Conservation (phyloP, 2,888 invertebrate species). For the Eudasyphora cyanicolor region DNA sequence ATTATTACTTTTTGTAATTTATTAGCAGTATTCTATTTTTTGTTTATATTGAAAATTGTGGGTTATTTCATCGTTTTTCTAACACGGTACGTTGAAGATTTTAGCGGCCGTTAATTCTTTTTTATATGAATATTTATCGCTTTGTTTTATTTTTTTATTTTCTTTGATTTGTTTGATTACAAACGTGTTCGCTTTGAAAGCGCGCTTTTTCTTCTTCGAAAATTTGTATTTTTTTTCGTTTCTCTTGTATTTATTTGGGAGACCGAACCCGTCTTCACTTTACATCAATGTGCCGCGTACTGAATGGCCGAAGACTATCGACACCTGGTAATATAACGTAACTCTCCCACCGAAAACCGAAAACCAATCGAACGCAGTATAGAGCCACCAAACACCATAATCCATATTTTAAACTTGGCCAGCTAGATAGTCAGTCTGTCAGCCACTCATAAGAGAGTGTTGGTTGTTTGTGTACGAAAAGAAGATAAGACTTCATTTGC, state of each 20-base stretch:
- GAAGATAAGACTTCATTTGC: slow-evolving; percentile 61
- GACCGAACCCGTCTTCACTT: slow-evolving; percentile 74
- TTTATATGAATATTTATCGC: not conserved
- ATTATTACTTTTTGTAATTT: not conserved
- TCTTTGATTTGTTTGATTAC: not conserved
- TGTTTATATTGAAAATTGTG: too few species aligned
- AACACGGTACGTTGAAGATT: not conserved
- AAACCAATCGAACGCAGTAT: slow-evolving; percentile 35
- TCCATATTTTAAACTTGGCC: slow-evolving; percentile 57
- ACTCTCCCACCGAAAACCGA: slow-evolving; percentile 48
- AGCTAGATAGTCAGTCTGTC: too few species aligned
- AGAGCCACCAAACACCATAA: slow-evolving; percentile 45
- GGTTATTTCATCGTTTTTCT: not conserved
- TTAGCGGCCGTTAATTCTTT: not conserved
- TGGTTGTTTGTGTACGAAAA: slow-evolving; percentile 59
- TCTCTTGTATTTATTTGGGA: not conserved
- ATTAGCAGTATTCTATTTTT: not conserved
- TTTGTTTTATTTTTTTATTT: not conserved
- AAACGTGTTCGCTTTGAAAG: not conserved
- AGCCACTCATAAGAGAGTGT: slow-evolving; percentile 53
- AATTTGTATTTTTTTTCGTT: not conserved
- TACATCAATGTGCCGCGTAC: slow-evolving; percentile 78
- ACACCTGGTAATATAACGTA: slow-evolving; percentile 78
- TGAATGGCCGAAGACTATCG: slow-evolving; percentile 77
- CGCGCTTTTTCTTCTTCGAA: not conserved